Percentiles rank a stretch among this genome's conserved stretches.
Evolutionary conservation across 35 echinoderm and acorn worm genomes (phyloP).

Genomic region (Acanthaster planci): DNA sequence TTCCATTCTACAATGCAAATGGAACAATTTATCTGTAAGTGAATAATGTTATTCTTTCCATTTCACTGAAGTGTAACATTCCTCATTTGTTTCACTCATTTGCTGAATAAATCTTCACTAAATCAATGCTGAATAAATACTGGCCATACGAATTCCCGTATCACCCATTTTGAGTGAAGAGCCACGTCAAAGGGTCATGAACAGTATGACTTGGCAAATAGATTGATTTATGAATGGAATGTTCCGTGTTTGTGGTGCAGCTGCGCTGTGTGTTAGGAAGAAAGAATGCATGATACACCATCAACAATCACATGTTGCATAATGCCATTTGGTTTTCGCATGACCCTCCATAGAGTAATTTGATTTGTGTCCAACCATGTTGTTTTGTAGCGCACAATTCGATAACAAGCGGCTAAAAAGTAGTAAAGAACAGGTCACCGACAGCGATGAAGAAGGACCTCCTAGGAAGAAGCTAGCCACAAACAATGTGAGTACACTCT

Average conservation of each 20-base stretch:
- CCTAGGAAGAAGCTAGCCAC: constrained; percentile 56
- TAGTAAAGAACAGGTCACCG: constrained; percentile 15
- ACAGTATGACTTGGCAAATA: too few relatives aligned
- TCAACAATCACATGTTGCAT: not conserved
- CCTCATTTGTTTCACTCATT: too few relatives aligned
- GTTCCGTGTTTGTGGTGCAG: not conserved
- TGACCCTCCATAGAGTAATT: not conserved
- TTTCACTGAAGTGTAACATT: too few relatives aligned
- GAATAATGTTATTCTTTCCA: too few relatives aligned
- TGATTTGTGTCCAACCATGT: not conserved
- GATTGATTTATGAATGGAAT: too few relatives aligned
- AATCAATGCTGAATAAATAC: too few relatives aligned
- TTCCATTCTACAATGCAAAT: not conserved
- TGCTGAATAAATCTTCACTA: too few relatives aligned
- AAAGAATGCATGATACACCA: not conserved
- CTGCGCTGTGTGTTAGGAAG: not conserved
- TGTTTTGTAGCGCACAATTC: constrained; percentile 30
- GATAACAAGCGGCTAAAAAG: constrained; percentile 48
- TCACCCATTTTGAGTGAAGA: too few relatives aligned
- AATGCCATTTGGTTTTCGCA: not conserved
- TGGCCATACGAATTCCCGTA: too few relatives aligned
- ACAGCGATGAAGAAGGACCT: constrained; percentile 37
- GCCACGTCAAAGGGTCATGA: too few relatives aligned
- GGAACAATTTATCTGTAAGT: too few relatives aligned
- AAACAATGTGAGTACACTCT: constrained; percentile 29